Percentiles rank a stretch among this genome's conserved stretches.
phyloP scores from a whole-genome alignment of 2,797 vertebrate genomes.

The Antennarius maculatus region DNA sequence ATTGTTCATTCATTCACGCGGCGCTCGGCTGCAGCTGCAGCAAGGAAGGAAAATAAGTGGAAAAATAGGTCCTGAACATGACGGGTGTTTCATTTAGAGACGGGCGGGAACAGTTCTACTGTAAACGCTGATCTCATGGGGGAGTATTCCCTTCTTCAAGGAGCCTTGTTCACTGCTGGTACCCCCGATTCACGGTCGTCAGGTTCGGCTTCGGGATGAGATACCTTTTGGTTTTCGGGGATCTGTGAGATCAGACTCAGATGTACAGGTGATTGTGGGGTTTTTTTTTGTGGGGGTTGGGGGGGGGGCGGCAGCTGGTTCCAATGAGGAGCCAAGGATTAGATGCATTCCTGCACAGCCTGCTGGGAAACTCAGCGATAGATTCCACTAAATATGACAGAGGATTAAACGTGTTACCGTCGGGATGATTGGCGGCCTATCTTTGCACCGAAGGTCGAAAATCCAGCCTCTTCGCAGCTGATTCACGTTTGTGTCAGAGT shows the following conservation, averaged over 20 bases:
- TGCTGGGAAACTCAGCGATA: not conserved
- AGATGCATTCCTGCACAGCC: slow-evolving; percentile 25
- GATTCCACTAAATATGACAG: not conserved
- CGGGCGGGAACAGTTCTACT: not conserved
- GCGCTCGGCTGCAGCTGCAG: slow-evolving; percentile 46
- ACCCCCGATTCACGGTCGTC: too few relatives aligned
- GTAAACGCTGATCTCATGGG: not conserved
- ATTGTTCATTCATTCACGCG: slow-evolving; percentile 75
- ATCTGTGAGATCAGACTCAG: slow-evolving; percentile 32
- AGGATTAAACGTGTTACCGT: not conserved
- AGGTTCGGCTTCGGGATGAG: not conserved
- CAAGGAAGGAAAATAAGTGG: slow-evolving; percentile 35
- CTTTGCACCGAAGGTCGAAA: not conserved
- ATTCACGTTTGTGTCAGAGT: too few relatives aligned
- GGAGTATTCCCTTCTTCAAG: too few relatives aligned
- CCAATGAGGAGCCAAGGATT: slow-evolving; percentile 38
- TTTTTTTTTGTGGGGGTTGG: too few relatives aligned
- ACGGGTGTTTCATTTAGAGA: slow-evolving; percentile 3
- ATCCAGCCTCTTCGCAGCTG: not conserved
- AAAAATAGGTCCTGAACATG: slow-evolving; percentile 40
- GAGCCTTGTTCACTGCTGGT: too few relatives aligned
- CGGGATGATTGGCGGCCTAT: not conserved
- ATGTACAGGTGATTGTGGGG: slow-evolving; percentile 42
- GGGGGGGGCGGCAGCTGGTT: slow-evolving; percentile 49
- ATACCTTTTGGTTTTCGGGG: slow-evolving; percentile 19